A percentile compares a stretch with the other conserved stretches of the same genome.
phyloP scores from a whole-genome alignment of 2,797 vertebrate species.

The Amblyraja radiata region DNA sequence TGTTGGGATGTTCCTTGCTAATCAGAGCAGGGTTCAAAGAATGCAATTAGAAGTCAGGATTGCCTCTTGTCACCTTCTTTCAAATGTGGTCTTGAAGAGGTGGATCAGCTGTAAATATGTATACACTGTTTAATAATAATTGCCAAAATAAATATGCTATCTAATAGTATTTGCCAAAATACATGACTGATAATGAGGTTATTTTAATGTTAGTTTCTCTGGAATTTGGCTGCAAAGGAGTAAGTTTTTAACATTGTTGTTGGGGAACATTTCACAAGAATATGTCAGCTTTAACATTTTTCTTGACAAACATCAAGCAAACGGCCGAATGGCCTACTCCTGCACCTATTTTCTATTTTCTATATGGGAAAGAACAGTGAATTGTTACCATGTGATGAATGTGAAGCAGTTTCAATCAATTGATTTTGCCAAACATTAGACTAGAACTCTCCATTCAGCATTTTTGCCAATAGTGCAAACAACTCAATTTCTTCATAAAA shows the following conservation, averaged over 20 bases:
- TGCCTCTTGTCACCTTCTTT: neutral
- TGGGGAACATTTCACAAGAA: neutral
- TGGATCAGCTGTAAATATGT: neutral
- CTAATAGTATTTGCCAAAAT: neutral
- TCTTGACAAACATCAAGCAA: neutral
- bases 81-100: neutral
- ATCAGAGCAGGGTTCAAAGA: neutral
- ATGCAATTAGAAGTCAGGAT: neutral
- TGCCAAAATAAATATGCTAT: neutral
- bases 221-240: neutral
- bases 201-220: neutral
- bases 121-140: neutral
- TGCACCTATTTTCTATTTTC: too few species aligned
- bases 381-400: neutral
- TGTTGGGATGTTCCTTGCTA: neutral
- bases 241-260: neutral
- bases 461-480: neutral
- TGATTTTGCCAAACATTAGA: neutral
- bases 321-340: too few species aligned
- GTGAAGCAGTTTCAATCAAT: neutral
- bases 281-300: neutral
- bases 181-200: neutral
- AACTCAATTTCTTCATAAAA: neutral
- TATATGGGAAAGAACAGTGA: neutral
- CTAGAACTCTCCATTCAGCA: neutral